Evolutionary conservation across 2,113 vertebrate genomes (phyloP).

Genomic region (Antigone vipio): DNA sequence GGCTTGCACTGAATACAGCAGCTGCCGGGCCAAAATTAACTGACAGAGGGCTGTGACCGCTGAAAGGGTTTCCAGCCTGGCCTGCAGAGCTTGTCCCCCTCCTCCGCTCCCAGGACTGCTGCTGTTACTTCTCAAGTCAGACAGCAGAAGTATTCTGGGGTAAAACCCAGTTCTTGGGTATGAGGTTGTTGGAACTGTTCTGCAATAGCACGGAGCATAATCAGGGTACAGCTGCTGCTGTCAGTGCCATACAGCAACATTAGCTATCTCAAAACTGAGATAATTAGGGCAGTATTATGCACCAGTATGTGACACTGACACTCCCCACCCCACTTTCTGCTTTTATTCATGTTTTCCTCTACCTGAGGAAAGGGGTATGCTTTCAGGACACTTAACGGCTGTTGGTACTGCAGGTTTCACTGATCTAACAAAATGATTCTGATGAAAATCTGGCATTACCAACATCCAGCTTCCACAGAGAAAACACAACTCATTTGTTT

Average conservation of each 20-base stretch:
- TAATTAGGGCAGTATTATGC: not conserved
- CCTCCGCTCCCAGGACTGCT: not conserved
- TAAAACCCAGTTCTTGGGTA: not conserved
- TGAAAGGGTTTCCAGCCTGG: not conserved
- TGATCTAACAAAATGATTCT: not conserved
- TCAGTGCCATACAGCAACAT: not conserved
- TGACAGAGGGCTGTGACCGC: not conserved
- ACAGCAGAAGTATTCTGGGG: not conserved
- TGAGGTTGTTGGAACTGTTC: not conserved
- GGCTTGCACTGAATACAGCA: not conserved
- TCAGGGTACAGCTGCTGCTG: not conserved
- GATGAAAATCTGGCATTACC: not conserved
- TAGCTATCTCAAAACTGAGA: not conserved
- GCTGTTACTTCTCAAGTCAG: fast-evolving
- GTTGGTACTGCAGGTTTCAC: not conserved
- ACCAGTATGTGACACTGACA: not conserved
- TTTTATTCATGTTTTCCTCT: not conserved
- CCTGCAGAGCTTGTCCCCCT: not conserved
- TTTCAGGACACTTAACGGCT: not conserved
- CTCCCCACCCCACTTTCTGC: fast-evolving
- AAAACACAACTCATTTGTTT: not conserved
- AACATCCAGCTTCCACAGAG: not conserved
- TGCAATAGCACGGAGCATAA: not conserved
- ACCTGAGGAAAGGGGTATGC: not conserved
- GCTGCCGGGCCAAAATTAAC: not conserved